Evolutionary conservation across 2,888 invertebrate species (phyloP).

Genomic region (Dusona sp.): DNA sequence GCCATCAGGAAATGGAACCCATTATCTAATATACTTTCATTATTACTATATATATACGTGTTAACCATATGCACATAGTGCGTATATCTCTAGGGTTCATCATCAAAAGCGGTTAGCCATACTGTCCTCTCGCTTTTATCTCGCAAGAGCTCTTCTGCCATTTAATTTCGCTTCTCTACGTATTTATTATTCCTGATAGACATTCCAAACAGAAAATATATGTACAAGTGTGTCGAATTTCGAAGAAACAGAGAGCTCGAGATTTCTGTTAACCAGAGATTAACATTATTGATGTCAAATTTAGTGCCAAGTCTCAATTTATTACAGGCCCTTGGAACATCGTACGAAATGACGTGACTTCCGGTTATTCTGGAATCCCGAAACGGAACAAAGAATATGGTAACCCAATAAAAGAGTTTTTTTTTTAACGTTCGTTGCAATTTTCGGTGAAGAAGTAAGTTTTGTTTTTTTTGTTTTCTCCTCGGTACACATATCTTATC

Average conservation of each 20-base stretch:
- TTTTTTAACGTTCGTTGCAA: background rate
- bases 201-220: background rate
- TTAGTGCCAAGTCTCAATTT: background rate
- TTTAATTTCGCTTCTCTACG: constrained; percentile 31
- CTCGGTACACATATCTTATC: background rate
- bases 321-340: background rate
- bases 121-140: constrained; percentile 40
- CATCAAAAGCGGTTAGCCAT: constrained; percentile 76
- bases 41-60: constrained; percentile 65
- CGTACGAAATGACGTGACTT: background rate
- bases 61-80: background rate
- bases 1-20: constrained; percentile 78
- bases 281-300: no score
- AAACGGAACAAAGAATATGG: background rate
- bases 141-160: constrained; percentile 22
- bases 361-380: background rate
- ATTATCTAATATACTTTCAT: constrained; percentile 82
- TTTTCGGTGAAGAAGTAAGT: no score
- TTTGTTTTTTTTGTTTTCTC: no score
- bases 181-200: constrained; percentile 9
- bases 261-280: background rate
- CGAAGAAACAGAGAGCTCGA: background rate
- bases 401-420: no score
- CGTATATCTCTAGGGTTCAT: constrained; percentile 70
- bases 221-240: background rate